Evolutionary conservation across 2,888 invertebrate species (phyloP).

Genomic region (Papilio demoleus): DNA sequence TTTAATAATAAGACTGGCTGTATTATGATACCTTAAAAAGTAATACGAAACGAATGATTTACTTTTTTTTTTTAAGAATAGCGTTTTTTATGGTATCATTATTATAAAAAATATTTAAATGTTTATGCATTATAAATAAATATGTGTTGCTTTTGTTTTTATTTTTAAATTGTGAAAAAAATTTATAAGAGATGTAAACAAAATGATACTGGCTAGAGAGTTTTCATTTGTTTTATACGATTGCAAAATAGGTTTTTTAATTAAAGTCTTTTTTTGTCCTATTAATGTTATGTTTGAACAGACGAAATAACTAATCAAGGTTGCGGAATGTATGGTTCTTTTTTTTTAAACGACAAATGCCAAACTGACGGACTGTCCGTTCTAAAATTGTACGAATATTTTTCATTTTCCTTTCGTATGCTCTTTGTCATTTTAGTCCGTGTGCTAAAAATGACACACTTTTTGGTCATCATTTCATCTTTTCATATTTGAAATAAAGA

Average conservation of each 20-base stretch:
- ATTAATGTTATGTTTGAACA: not conserved
- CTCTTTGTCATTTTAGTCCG: not conserved
- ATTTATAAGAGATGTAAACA: no score
- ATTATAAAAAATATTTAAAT: no score
- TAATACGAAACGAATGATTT: not conserved
- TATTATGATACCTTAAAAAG: not conserved
- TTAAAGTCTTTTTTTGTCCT: not conserved
- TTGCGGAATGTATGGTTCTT: not conserved
- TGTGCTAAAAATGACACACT: not conserved
- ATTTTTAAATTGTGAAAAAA: no score
- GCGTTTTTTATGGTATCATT: no score
- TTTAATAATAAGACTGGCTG: not conserved
- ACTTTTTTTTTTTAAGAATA: no score
- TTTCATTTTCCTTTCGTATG: not conserved
- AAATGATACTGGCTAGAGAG: no score
- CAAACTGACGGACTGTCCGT: not conserved
- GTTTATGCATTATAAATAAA: no score
- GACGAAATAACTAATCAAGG: not conserved
- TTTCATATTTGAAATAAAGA: not conserved
- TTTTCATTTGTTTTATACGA: no score
- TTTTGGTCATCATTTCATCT: slow-evolving; percentile 1
- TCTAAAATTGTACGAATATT: slow-evolving; percentile 1
- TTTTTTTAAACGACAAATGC: not conserved
- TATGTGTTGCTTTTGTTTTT: no score
- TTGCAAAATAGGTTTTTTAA: not conserved